phyloP scores from a whole-genome alignment of 2,888 invertebrate genomes.

The Hirtodrosophila confusa region DNA sequence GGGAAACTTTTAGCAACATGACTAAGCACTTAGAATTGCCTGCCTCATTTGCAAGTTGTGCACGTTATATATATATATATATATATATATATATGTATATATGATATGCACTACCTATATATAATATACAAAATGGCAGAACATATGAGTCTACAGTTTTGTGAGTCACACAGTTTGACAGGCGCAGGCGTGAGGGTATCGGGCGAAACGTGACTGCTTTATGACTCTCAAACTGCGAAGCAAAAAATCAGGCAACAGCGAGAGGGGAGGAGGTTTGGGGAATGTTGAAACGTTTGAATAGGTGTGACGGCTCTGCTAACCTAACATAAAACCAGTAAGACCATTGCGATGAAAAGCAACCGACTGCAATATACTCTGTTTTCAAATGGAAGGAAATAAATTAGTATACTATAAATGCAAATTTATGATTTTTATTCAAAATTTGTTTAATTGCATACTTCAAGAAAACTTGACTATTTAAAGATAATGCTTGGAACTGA shows the following conservation, averaged over 20 bases:
- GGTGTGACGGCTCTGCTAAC: slow-evolving; percentile 33
- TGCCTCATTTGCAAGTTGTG: not conserved
- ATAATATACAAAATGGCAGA: too few relatives aligned
- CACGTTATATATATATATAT: not conserved
- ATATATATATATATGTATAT: slow-evolving; percentile 1
- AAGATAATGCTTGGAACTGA: too few relatives aligned
- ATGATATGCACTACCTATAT: too few relatives aligned
- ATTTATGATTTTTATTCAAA: too few relatives aligned
- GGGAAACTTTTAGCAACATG: not conserved
- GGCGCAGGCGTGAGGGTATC: not conserved
- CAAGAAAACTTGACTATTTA: too few relatives aligned
- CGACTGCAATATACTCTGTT: too few relatives aligned
- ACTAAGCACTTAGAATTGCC: slow-evolving; percentile 1
- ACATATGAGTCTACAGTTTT: slow-evolving; percentile 25
- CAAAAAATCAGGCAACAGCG: too few relatives aligned
- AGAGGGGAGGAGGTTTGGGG: not conserved
- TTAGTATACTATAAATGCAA: too few relatives aligned
- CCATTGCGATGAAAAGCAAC: not conserved
- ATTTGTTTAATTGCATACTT: too few relatives aligned
- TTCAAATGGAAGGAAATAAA: too few relatives aligned
- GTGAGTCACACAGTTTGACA: slow-evolving; percentile 43
- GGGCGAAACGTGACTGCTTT: slow-evolving; percentile 23
- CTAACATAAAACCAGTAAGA: slow-evolving; percentile 4
- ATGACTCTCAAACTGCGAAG: slow-evolving; percentile 22
- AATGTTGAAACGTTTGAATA: slow-evolving; percentile 4